Base-by-base conservation (phyloP, 1,140 invertebrate species). In the Pygmarrhopalites habei region DNA sequence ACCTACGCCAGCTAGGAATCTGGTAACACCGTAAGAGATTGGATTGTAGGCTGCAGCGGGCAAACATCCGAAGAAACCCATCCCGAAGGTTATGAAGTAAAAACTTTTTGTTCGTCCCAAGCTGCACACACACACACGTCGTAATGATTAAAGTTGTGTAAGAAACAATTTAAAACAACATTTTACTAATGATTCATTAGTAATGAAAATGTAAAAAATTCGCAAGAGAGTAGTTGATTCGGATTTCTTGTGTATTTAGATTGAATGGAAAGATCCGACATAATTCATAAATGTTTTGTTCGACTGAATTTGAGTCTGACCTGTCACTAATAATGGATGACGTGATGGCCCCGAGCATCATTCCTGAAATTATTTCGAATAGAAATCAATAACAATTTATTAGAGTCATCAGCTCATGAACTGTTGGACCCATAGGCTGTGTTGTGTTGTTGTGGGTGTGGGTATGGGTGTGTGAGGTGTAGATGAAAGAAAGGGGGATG, bases 1-100 rank as follows among this genome's bases (percentile, higher is more conserved):
- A 2, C 64, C 64, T 19, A 67, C 35, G 28, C 65, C 65, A 25
- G 65, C 39, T 2, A 67, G 12, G 28, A 63, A 67, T 35, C 65
- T 14, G 2, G 23, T 10, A 17, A 63, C n/a, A 4, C 56, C 65
- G 26, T 67, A 67, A 5, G 28, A 47, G 26, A 32, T 46, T 29
- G 64, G 59, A 53, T 60, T 30, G 19, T 47, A 58, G 2, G 64
- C 53, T 5, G 47, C 15, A 3, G 60, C 52, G 28, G 64, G 64
- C 14, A 58, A 26, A 21, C 61, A 56, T 21, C 64, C 64, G 12
- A 62, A 58, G 17, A 66, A 17, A 4, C 59, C 64, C 64, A 66
- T 66, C 2, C 43, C 29, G 1, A 62, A n/a, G 1, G 52, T 66
- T 29, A 56, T 35, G 23, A 66, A 51, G 1, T 49, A 10, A 26